Percentiles rank a stretch among this genome's conserved stretches.
phyloP scores from a whole-genome alignment of 2,113 vertebrate genomes.

The Scomber scombrus region DNA sequence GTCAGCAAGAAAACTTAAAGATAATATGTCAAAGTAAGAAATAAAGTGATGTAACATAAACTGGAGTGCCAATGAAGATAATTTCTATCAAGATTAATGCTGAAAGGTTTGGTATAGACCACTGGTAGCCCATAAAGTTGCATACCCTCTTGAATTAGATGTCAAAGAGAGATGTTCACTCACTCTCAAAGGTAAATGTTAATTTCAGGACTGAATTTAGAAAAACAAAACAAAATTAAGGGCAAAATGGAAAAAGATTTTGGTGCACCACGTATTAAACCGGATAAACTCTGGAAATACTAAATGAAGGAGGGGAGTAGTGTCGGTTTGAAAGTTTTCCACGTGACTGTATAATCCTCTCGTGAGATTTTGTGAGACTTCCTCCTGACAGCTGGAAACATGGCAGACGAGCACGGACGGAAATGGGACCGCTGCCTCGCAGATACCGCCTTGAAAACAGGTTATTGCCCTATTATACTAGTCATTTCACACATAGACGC shows the following conservation, averaged over 20 bases:
- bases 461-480: constrained; percentile 71
- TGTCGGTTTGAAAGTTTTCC: neutral
- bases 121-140: neutral
- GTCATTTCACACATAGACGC: neutral
- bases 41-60: neutral
- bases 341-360: constrained; percentile 39
- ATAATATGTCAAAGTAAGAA: too few relatives aligned
- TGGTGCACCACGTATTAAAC: too few relatives aligned
- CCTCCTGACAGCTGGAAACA: constrained; percentile 71
- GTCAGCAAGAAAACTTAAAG: neutral
- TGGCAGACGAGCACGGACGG: constrained; percentile 90
- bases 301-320: neutral
- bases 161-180: neutral
- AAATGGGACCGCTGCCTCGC: constrained; percentile 96
- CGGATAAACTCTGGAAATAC: neutral
- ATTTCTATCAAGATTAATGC: too few relatives aligned
- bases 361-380: constrained; percentile 60
- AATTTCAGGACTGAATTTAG: neutral
- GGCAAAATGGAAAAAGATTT: too few relatives aligned
- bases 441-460: constrained; percentile 91
- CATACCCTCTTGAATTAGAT: neutral
- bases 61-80: neutral
- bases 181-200: too few relatives aligned
- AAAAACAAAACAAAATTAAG: neutral
- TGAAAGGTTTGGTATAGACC: neutral